Conservation (phyloP, 92 coral and sea anemone genomes). For the Siderastrea siderea region DNA sequence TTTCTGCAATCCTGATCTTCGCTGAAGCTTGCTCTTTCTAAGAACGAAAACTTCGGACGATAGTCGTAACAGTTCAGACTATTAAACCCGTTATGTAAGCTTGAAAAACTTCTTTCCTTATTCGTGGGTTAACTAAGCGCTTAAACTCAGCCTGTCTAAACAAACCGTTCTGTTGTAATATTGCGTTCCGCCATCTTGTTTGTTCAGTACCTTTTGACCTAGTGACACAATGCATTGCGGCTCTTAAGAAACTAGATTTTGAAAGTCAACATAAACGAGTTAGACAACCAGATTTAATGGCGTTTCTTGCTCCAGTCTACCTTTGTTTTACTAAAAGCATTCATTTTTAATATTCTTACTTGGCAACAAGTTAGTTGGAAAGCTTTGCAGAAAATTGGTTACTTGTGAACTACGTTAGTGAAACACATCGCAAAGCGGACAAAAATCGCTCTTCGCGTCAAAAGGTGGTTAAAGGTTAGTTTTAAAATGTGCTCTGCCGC, state of each 20-base stretch:
- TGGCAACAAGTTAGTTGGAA: neutral
- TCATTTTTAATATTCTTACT: neutral
- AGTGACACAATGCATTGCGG: neutral
- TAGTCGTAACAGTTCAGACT: too few species aligned
- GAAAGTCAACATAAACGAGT: neutral
- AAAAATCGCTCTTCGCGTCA: too few species aligned
- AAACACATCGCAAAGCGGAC: too few species aligned
- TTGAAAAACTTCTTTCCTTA: neutral
- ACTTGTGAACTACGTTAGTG: too few species aligned
- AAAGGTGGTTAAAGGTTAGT: too few species aligned
- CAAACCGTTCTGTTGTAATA: conserved; percentile 10
- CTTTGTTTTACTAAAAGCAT: too few species aligned
- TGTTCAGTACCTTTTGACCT: conserved; percentile 24
- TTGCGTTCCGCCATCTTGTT: conserved; percentile 28
- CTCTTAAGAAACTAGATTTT: neutral
- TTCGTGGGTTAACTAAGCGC: neutral
- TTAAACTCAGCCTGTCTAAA: conserved; percentile 5
- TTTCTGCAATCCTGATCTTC: too few species aligned
- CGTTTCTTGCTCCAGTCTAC: too few species aligned
- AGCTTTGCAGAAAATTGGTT: too few species aligned
- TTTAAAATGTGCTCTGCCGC: too few species aligned
- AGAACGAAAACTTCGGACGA: too few species aligned
- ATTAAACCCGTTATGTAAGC: neutral
- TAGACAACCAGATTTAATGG: neutral
- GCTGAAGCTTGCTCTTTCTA: too few species aligned